Conservation (phyloP, 2,797 vertebrate genomes). For the Limnodromus scolopaceus region DNA sequence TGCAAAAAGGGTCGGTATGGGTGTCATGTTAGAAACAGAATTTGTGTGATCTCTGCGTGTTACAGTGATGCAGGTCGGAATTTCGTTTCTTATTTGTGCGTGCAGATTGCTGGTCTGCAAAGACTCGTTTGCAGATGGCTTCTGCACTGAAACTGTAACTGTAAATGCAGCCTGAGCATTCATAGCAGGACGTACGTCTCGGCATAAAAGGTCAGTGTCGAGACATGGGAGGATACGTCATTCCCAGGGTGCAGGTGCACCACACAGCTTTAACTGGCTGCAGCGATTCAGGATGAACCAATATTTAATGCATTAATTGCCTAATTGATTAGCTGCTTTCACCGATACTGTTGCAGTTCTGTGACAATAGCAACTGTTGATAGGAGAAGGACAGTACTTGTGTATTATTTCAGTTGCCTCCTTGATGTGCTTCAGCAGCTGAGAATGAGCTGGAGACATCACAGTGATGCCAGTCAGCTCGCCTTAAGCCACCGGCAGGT, state of each 20-base stretch:
- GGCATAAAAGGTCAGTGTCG: background rate
- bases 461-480: background rate
- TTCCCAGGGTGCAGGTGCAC: background rate
- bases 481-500: slow-evolving; percentile 24
- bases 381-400: background rate
- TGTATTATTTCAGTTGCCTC: background rate
- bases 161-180: background rate
- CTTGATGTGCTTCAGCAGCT: slow-evolving; percentile 36
- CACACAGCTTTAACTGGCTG: background rate
- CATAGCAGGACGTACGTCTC: accelerated
- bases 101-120: background rate
- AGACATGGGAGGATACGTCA: background rate
- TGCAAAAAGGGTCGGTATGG: background rate
- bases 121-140: background rate
- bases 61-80: background rate
- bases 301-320: background rate
- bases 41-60: background rate
- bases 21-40: background rate
- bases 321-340: background rate
- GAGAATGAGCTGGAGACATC: slow-evolving; percentile 8
- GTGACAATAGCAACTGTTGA: background rate
- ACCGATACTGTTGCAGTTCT: background rate
- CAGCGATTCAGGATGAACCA: background rate
- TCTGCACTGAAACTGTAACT: background rate
- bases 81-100: background rate